Evolutionary conservation across 2,113 vertebrate genomes (phyloP).

Genomic region (Pelecanoides urinatrix): DNA sequence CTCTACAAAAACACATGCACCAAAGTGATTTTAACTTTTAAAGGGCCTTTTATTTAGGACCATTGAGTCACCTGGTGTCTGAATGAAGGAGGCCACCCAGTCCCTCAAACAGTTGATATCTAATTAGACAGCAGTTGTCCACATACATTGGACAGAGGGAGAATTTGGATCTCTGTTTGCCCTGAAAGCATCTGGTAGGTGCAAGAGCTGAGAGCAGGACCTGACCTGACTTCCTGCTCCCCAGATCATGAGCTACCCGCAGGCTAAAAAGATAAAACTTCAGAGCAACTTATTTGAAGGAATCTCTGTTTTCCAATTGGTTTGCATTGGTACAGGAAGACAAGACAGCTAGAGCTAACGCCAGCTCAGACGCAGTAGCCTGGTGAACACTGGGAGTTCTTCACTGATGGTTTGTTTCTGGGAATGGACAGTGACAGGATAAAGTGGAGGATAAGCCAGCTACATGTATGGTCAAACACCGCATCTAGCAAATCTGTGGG

Average conservation of each 20-base stretch:
- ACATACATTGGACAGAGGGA: neutral
- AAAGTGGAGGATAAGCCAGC: neutral
- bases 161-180: neutral
- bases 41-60: neutral
- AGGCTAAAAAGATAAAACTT: neutral
- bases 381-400: neutral
- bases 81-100: neutral
- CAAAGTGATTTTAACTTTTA: neutral
- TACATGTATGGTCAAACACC: neutral
- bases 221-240: neutral
- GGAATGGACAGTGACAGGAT: neutral
- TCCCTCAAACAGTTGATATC: neutral
- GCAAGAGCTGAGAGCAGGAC: neutral
- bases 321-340: neutral
- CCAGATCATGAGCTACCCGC: neutral
- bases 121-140: neutral
- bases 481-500: neutral
- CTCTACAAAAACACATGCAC: neutral
- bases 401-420: neutral
- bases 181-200: neutral
- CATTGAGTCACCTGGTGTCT: neutral
- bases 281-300: neutral
- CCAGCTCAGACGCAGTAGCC: neutral
- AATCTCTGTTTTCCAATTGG: neutral
- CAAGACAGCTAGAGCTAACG: neutral